Conservation (phyloP, 2,888 invertebrate genomes). For the Metellina segmentata region DNA sequence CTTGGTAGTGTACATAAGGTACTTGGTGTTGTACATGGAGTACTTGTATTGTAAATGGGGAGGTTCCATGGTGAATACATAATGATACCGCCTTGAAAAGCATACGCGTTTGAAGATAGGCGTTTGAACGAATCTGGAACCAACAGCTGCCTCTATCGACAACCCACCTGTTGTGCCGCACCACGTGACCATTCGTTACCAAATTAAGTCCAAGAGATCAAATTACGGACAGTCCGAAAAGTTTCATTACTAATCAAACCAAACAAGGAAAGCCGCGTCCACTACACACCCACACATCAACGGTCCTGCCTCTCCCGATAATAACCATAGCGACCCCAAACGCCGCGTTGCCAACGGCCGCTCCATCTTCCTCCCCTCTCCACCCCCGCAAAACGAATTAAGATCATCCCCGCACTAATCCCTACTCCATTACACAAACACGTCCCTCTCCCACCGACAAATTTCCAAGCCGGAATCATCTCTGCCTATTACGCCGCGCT, state of each 20-base stretch:
- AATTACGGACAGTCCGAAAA: no score
- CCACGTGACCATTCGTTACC: no score
- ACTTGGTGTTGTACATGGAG: no score
- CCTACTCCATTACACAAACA: conserved; percentile 65
- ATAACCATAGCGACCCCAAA: background rate
- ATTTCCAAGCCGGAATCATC: conserved; percentile 16
- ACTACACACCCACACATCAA: background rate
- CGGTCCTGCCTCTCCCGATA: background rate
- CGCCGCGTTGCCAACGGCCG: background rate
- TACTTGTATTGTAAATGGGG: no score
- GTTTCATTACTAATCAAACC: background rate
- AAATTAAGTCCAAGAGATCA: no score
- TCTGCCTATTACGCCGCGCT: conserved; percentile 29
- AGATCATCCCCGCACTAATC: conserved; percentile 52
- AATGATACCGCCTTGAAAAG: no score
- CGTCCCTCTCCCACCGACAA: conserved; percentile 33
- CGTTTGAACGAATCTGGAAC: no score
- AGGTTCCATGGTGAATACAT: no score
- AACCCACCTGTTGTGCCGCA: no score
- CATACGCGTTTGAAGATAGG: no score
- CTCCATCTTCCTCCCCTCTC: background rate
- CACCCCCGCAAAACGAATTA: conserved; percentile 47
- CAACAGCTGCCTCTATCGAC: no score
- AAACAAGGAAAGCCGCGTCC: background rate
- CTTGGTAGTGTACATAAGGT: no score